These are phyloP conservation scores for Luperina nickerlii DNA, from an alignment of 2,888 invertebrate species.

Conservation along the genomic window DNA sequence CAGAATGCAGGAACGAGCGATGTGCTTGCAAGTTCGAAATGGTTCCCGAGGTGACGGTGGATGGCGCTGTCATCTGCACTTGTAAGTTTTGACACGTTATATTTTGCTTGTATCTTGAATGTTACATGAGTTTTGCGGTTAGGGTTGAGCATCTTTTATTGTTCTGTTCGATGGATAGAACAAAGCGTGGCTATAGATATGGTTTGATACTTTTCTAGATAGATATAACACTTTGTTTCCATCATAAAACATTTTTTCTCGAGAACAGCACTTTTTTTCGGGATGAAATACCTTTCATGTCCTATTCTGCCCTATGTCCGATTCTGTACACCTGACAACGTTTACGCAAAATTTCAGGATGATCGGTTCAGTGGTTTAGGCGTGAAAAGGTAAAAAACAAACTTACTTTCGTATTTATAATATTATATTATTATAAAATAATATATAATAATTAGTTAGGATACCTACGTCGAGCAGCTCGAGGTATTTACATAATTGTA, in stretches of 20 bases:
- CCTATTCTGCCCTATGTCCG: no score
- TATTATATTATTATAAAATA: no score
- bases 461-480: background rate
- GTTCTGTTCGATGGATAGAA: background rate
- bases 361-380: no score
- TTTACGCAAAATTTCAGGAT: no score
- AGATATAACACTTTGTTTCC: background rate
- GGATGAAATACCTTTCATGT: no score
- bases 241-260: background rate
- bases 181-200: background rate
- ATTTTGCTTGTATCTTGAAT: slow-evolving; percentile 13
- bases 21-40: slow-evolving; percentile 95
- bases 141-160: background rate
- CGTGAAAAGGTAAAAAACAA: no score
- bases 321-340: no score
- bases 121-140: slow-evolving; percentile 3
- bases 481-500: background rate
- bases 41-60: slow-evolving; percentile 92
- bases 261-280: no score
- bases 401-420: no score
- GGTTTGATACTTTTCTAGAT: background rate
- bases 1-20: slow-evolving; percentile 94
- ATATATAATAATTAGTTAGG: no score
- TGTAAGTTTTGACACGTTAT: slow-evolving; percentile 88
- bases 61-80: slow-evolving; percentile 93